Percentiles rank a stretch among this genome's conserved stretches.
These are phyloP conservation scores for Rhineura floridana DNA, from an alignment of 2,113 vertebrate species.

Conservation along the genomic window DNA sequence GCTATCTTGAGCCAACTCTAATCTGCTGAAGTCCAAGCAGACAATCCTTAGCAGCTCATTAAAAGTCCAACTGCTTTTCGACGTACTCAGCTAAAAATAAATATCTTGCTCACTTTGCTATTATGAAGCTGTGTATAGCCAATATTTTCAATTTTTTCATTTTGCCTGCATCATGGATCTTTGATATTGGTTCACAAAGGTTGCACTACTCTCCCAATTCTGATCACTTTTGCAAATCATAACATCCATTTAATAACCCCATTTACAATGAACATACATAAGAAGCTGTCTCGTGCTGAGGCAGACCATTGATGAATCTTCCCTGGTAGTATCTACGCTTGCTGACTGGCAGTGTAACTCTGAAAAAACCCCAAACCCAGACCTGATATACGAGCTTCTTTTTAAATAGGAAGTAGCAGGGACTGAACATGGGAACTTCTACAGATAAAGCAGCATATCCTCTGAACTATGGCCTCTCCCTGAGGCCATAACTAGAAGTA, in stretches of 20 bases:
- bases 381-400: neutral
- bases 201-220: slow-evolving; percentile 22
- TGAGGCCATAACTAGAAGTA: slow-evolving; percentile 1
- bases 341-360: neutral
- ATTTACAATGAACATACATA: neutral
- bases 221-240: slow-evolving; percentile 40
- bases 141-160: slow-evolving; percentile 24
- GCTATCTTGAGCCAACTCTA: slow-evolving; percentile 71
- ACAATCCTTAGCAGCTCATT: slow-evolving; percentile 59
- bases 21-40: slow-evolving; percentile 65
- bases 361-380: neutral
- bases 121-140: slow-evolving; percentile 10
- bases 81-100: slow-evolving; percentile 18
- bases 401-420: neutral
- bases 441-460: neutral
- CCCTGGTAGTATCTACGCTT: no score
- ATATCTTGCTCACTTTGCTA: slow-evolving; percentile 38
- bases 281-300: neutral
- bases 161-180: slow-evolving; percentile 12
- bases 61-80: neutral
- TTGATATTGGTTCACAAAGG: slow-evolving; percentile 2
- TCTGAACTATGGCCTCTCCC: neutral
- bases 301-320: neutral
- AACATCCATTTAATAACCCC: slow-evolving; percentile 29
- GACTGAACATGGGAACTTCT: neutral